Percentiles rank a stretch among this genome's conserved stretches.
Conservation (phyloP, 1,140 invertebrate genomes). For the Calliopsis andreniformis region DNA sequence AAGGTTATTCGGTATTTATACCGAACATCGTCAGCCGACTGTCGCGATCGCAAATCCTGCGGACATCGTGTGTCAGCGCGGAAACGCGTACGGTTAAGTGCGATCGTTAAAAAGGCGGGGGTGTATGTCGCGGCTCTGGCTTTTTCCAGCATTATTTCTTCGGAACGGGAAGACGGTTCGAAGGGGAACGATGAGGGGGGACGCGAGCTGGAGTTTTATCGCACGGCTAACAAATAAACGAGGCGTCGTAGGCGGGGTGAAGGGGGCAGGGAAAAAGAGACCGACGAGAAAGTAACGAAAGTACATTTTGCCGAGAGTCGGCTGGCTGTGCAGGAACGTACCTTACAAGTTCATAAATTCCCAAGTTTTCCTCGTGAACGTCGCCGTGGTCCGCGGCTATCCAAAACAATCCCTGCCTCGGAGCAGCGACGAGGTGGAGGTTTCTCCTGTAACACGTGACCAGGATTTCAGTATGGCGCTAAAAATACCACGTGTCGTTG, state of each 20-base stretch:
- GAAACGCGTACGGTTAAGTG: constrained; percentile 59
- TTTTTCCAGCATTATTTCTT: constrained; percentile 58
- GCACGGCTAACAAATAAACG: constrained; percentile 58
- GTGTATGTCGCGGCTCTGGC: constrained; percentile 43
- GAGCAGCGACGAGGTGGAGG: not conserved
- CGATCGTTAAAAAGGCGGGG: constrained; percentile 63
- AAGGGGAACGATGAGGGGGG: constrained; percentile 49
- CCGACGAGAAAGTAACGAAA: constrained; percentile 65
- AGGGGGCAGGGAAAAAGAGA: constrained; percentile 3
- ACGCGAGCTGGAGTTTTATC: constrained; percentile 56
- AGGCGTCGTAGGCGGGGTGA: constrained; percentile 8
- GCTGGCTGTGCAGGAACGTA: constrained; percentile 60
- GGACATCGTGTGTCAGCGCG: constrained; percentile 38
- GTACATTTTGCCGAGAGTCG: constrained; percentile 60
- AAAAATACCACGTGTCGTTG: not conserved
- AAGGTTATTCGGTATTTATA: constrained; percentile 55
- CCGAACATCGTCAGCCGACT: constrained; percentile 8
- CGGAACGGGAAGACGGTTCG: constrained; percentile 53
- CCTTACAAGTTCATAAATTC: constrained; percentile 68
- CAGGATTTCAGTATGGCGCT: not conserved
- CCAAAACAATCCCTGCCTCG: constrained; percentile 27
- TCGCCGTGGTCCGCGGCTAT: not conserved
- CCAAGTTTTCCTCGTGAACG: constrained; percentile 49
- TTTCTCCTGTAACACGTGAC: constrained; percentile 25
- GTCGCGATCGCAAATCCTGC: constrained; percentile 50